A percentile compares a stretch with the other conserved stretches of the same genome.
Evolutionary conservation across 2,888 invertebrate species (phyloP).

Genomic region (Napeogenes inachia): DNA sequence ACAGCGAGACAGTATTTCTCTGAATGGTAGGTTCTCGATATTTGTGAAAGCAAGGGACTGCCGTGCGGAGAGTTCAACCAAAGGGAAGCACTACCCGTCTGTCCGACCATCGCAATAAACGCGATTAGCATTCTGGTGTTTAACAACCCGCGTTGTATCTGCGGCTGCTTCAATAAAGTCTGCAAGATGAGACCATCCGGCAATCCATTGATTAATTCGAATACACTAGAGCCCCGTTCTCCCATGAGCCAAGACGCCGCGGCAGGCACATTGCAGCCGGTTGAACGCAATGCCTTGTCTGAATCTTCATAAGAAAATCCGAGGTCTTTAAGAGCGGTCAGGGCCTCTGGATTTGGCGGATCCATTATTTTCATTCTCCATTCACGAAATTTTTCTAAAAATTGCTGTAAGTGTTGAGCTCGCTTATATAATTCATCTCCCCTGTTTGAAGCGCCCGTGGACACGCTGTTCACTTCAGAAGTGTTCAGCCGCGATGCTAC

Average conservation of each 20-base stretch:
- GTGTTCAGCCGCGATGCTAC: conserved; percentile 51
- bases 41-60: conserved; percentile 64
- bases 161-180: conserved; percentile 62
- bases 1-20: conserved; percentile 72
- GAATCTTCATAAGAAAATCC: conserved; percentile 58
- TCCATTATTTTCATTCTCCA: conserved; percentile 59
- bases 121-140: conserved; percentile 69
- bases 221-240: conserved; percentile 65
- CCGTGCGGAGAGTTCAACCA: conserved; percentile 72
- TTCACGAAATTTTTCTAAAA: conserved; percentile 61
- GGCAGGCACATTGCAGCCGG: conserved; percentile 66
- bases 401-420: conserved; percentile 59
- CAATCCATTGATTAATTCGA: conserved; percentile 61
- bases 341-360: conserved; percentile 52
- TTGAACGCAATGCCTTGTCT: conserved; percentile 53
- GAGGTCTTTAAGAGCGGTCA: conserved; percentile 53
- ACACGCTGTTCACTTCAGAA: conserved; percentile 26
- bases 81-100: conserved; percentile 61
- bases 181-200: conserved; percentile 63
- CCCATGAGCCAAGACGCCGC: conserved; percentile 68
- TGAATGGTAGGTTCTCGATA: conserved; percentile 69
- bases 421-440: conserved; percentile 45
- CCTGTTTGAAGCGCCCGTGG: conserved; percentile 27
- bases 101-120: conserved; percentile 69
- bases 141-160: conserved; percentile 63